phyloP scores from a whole-genome alignment of 2,888 invertebrate species.

The Heteropelma amictum region DNA sequence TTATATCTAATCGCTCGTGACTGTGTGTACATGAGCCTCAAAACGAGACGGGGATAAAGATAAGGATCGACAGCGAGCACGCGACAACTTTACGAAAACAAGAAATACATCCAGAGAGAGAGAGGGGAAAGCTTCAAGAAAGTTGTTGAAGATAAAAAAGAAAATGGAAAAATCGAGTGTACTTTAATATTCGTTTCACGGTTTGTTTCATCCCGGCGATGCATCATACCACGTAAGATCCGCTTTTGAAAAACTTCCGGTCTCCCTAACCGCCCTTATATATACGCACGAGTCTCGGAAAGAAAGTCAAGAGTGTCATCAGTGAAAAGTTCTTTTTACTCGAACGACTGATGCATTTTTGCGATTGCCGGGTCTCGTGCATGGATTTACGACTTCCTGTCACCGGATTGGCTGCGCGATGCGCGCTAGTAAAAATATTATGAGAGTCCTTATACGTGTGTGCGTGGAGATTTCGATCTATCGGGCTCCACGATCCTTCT shows the following conservation, averaged over 20 bases:
- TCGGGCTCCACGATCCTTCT: background rate
- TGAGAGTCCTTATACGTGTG: slow-evolving; percentile 11
- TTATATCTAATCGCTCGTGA: too few species aligned
- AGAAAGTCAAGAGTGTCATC: slow-evolving; percentile 2
- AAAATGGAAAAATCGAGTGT: slow-evolving; percentile 31
- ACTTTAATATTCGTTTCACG: slow-evolving; percentile 51
- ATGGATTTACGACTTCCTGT: slow-evolving; percentile 58
- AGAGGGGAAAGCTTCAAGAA: too few species aligned
- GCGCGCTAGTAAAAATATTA: slow-evolving; percentile 7
- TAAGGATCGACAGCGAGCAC: too few species aligned
- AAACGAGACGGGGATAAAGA: too few species aligned
- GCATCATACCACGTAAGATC: slow-evolving; percentile 16
- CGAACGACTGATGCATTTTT: slow-evolving; percentile 47
- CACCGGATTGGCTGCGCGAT: slow-evolving; percentile 2
- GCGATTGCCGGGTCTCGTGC: slow-evolving; percentile 49
- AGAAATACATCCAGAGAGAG: too few species aligned
- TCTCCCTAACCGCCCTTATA: slow-evolving; percentile 5
- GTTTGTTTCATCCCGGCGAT: slow-evolving; percentile 25
- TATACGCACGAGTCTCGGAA: background rate
- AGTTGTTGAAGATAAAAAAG: slow-evolving; percentile 1
- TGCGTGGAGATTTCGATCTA: slow-evolving; percentile 1
- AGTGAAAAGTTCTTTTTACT: background rate
- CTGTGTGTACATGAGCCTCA: too few species aligned
- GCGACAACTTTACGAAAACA: too few species aligned
- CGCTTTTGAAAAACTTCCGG: slow-evolving; percentile 41